Evolutionary conservation across 2,113 vertebrate genomes (phyloP), one percentile per base, ranked within the genome.

Genomic region (Spea multiplicata): DNA sequence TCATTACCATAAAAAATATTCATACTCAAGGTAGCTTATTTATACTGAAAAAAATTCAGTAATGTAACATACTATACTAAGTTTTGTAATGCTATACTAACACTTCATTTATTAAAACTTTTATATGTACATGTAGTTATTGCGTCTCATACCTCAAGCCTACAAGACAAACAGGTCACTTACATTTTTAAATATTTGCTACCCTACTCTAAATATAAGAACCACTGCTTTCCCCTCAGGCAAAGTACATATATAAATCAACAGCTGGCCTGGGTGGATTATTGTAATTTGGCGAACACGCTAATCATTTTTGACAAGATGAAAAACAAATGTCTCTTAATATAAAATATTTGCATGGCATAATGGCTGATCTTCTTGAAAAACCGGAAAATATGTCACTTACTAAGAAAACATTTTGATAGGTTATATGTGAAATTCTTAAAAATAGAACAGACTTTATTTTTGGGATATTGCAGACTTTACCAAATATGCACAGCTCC

Each of bases 231-330:
- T 77, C 10, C 66, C 66, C 62, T 30, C 49, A 44, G 75, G 75
- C 75, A 61, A 30, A 59, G 59, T 70, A 62, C 66, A 77, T 77
- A 70, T 67, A 77, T 77, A 62, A 70, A 77, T 49, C 75, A 70
- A 30, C n/a, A 77, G 66, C 55, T 50, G 14, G 14, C 66, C 66
- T 62, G 12, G 46, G 30, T 49, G 53, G 47, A 77, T 62, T 77
- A 46, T 70, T 55, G 70, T 77, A 9, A 77, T 70, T 62, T 59
- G 53, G 67, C 44, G 8, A 77, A 61, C 53, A 62, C n/a, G 68
- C 75, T 77, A 57, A 77, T 77, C 16, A 62, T 62, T 50, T 62
- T 49, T 77, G 75, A 77, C 75, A 77, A 70, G 75, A 55, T 70
- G 75, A 77, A 49, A 62, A 46, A 61, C 55, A 71, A 70, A 77